Base-by-base conservation (phyloP, 2,113 vertebrate genomes). In the Oncorhynchus mykiss region DNA sequence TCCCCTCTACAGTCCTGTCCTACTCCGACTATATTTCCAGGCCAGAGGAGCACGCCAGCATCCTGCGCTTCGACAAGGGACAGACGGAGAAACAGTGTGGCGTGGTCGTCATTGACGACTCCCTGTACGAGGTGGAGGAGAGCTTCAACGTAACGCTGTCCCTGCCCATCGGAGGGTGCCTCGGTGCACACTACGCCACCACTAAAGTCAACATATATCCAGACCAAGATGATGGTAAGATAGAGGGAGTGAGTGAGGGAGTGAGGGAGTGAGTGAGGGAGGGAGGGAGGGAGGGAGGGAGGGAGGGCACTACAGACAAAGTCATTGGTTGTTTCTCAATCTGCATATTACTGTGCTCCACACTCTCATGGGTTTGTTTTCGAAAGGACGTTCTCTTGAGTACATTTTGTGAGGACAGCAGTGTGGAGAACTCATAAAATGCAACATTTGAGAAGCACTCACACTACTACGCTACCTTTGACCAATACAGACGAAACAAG, bases 11-110 rank as follows among this genome's bases (percentile, higher is more conserved):
- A 0, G 96, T 98, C 3, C 92, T 98, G 64, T 99, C 97, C 16
- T 96, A 96, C 82, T 97, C 97, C 0, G 97, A 99, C 90, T 99
- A 95, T 90, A 96, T 99, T 87, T 97, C 97, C 31, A 92, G 97
- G 20, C 94, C 94, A 0, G 97, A 99, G 90, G 96, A 96, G 78
- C 95, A 95, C 81, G 88, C 78, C 91, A 97, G 97, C 13, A 1
- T 97, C n/a, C 74, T 99, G 3, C 95, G 89, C 71, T 99, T 99
- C 72, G 92, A 95, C 85, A 95, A 90, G 85, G 96, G 91, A 0
- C 95, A 98, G 75, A 72, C 20, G 0, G 96, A 97, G 87, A 96
- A 95, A 85, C 80, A 45, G 71, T 98, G 97, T 69, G 94, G 95
- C 0, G 80, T 98, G 0, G 74, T 97, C 54, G 81, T 99, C 75